Evolutionary conservation across 2,888 invertebrate genomes (phyloP).

Genomic region (Chrysina gloriosa): DNA sequence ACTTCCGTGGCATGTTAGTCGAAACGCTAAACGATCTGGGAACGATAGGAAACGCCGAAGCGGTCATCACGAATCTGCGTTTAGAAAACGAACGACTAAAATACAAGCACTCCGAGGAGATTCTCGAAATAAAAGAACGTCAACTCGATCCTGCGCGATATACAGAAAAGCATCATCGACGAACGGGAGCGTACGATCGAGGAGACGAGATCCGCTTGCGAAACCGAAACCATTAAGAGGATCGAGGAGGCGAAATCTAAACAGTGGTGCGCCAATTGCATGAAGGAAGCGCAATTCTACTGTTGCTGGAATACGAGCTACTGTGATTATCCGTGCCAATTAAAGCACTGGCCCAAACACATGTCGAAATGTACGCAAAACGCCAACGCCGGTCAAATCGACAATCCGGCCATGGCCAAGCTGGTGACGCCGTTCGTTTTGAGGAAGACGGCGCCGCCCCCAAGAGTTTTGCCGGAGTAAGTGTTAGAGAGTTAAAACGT

Average conservation of each 20-base stretch:
- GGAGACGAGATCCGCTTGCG: constrained; percentile 75
- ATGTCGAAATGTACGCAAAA: constrained; percentile 71
- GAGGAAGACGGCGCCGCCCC: constrained; percentile 30
- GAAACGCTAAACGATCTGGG: constrained; percentile 75
- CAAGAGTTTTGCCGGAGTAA: constrained; percentile 28
- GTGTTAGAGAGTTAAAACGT: neutral
- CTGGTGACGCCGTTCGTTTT: constrained; percentile 36
- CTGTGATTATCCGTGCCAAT: constrained; percentile 90
- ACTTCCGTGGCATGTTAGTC: constrained; percentile 76
- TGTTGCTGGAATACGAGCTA: constrained; percentile 98
- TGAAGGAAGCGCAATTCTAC: constrained; percentile 89
- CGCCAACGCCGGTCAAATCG: neutral
- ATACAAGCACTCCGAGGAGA: constrained; percentile 80
- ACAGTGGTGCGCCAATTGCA: constrained; percentile 93
- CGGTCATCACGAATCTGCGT: constrained; percentile 71
- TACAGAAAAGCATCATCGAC: constrained; percentile 60
- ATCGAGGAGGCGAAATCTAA: constrained; percentile 85
- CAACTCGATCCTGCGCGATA: constrained; percentile 59
- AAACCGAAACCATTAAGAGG: constrained; percentile 76
- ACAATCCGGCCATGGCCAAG: neutral
- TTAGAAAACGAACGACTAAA: constrained; percentile 77
- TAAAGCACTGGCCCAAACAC: constrained; percentile 86
- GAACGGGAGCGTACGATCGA: constrained; percentile 75
- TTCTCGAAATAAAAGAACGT: constrained; percentile 70
- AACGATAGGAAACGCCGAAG: constrained; percentile 68